phyloP scores from a whole-genome alignment of 2,888 invertebrate species.

The Thera obeliscata region DNA sequence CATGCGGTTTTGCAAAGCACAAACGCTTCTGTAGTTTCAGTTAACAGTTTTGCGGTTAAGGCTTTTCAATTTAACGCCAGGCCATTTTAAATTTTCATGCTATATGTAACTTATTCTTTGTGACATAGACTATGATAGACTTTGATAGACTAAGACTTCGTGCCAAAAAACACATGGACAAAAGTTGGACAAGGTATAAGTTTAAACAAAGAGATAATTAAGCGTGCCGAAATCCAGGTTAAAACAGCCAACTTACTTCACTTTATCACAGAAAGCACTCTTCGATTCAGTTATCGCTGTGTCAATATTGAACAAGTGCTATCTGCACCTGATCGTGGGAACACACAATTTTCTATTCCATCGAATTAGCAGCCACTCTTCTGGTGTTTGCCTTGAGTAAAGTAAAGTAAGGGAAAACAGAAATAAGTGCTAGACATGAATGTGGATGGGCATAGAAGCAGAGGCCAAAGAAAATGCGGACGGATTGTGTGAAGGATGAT shows the following conservation, averaged over 20 bases:
- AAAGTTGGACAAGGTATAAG: too few species aligned
- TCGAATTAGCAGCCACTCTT: conserved; percentile 45
- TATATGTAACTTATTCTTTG: too few species aligned
- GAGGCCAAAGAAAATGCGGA: too few species aligned
- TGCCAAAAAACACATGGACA: not conserved
- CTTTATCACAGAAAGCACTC: conserved; percentile 25
- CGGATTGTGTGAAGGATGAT: too few species aligned
- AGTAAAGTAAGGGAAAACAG: conserved; percentile 14
- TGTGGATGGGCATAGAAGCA: too few species aligned
- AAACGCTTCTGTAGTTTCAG: conserved; percentile 5
- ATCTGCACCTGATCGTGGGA: conserved; percentile 69
- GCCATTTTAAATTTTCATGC: not conserved
- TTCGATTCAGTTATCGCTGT: conserved; percentile 43
- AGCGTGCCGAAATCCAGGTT: conserved; percentile 3
- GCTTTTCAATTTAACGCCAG: conserved; percentile 16
- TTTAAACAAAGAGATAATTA: too few species aligned
- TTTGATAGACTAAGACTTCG: not conserved
- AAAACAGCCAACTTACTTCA: conserved; percentile 6
- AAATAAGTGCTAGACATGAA: conserved; percentile 18
- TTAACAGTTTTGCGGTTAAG: conserved; percentile 20
- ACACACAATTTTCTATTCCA: conserved; percentile 56
- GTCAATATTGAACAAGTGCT: conserved; percentile 59
- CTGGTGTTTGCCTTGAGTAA: conserved; percentile 27
- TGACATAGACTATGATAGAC: too few species aligned
- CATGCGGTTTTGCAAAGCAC: conserved; percentile 6